Base-by-base conservation (phyloP, 2,113 vertebrate genomes). In the Ageneiosus marmoratus region DNA sequence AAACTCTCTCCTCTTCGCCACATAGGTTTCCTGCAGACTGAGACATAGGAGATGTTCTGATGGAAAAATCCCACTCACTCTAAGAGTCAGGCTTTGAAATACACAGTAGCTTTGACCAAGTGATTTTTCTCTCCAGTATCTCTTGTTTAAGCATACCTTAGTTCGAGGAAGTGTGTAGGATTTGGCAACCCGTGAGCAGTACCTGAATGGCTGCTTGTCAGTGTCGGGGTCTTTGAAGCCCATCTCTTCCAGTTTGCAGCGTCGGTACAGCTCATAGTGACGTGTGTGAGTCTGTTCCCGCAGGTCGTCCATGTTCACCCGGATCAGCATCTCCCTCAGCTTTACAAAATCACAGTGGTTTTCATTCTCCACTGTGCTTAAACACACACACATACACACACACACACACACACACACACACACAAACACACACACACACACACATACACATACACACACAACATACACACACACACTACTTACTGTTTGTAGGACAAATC, bases 311-410 rank as follows among this genome's bases (percentile, higher is more conserved):
- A 98, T 99, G 89, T 99, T 98, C 16, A 99, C 97, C 0, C 97
- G 94, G 32, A 98, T 95, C 84, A 99, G 89, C 97, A 99, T 99
- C 79, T 99, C 97, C 85, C 97, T 90, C 81, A 99, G 94, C 83
- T 98, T 98, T 90, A 99, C 96, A n/a, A 99, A 98, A 90, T 99
- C 97, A 80, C 97, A 98, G 86, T 99, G 98, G 53, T 93, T 98
- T 88, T 99, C 98, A 0, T 99, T 99, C 91, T 99, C 98, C 89
- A 99, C 97, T 99, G 87, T 44, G 50, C 11, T 76, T 24, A 37
- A 32, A 37, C 67, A 5, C 62, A 76, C 83, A 83, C 53, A 74
- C 62, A 70, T n/a, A 85, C 87, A 51, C 55, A 69, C 55, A 10
- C 29, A 69, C 58, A 56, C 48, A 32, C 65, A 5, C 63, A 75